A percentile compares a stretch with the other conserved stretches of the same genome.
These are phyloP conservation scores for Psittacula derbiana DNA, from an alignment of 2,797 vertebrate genomes.

Conservation along the genomic window DNA sequence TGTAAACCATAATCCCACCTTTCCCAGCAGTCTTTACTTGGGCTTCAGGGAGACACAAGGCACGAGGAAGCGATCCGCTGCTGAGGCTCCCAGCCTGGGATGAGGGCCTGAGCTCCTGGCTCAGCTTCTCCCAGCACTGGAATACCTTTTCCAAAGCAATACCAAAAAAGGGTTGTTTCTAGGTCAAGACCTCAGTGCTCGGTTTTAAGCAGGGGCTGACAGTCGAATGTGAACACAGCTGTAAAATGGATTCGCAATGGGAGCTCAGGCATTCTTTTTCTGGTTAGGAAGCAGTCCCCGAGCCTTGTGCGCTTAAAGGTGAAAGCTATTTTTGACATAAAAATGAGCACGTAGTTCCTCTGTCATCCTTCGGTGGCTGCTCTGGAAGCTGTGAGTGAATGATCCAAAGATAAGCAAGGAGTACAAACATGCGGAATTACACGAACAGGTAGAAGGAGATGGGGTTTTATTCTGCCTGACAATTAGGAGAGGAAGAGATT, in stretches of 20 bases:
- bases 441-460: background rate
- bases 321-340: constrained; percentile 60
- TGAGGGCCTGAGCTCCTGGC: background rate
- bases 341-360: constrained; percentile 55
- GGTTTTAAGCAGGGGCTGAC: constrained; percentile 32
- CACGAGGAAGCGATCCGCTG: rapidly evolving
- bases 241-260: background rate
- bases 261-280: constrained; percentile 30
- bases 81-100: background rate
- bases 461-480: background rate
- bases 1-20: background rate
- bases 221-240: constrained; percentile 33
- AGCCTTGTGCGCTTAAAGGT: constrained; percentile 36
- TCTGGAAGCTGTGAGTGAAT: background rate
- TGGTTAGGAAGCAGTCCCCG: constrained; percentile 25
- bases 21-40: background rate
- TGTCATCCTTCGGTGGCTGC: constrained; percentile 22
- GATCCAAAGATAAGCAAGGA: constrained; percentile 27
- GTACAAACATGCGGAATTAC: background rate
- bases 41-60: background rate
- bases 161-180: constrained; percentile 67
- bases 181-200: constrained; percentile 57
- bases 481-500: background rate
- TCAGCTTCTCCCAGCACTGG: background rate
- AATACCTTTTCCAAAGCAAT: constrained; percentile 45